phyloP scores from a whole-genome alignment of 2,113 vertebrate species.

The Pterophyllum scalare region DNA sequence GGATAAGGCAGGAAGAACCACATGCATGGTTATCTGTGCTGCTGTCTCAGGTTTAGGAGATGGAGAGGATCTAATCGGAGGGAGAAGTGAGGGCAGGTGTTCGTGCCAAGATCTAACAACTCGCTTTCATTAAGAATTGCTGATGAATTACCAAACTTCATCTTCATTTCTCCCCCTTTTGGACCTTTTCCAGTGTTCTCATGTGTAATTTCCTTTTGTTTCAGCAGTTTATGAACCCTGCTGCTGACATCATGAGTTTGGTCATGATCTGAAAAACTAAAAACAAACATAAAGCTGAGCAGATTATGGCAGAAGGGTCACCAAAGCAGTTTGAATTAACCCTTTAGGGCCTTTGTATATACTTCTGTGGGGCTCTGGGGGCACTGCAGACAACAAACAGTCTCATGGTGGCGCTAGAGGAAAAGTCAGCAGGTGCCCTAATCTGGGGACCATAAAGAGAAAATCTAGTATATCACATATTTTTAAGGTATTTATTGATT shows the following conservation, averaged over 20 bases:
- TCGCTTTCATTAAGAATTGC: background rate
- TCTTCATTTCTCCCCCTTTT: background rate
- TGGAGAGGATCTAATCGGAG: background rate
- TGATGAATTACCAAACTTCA: background rate
- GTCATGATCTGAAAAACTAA: background rate
- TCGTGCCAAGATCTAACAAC: background rate
- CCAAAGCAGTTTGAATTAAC: background rate
- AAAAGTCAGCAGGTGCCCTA: background rate
- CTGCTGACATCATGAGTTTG: background rate
- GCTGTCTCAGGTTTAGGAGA: slow-evolving; percentile 33
- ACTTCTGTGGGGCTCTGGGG: background rate
- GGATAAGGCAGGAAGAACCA: slow-evolving; percentile 24
- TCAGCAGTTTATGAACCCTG: background rate
- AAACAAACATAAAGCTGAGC: background rate
- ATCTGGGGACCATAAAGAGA: background rate
- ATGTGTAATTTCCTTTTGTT: background rate
- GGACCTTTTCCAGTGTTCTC: background rate
- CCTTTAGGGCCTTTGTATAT: background rate
- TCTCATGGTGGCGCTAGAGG: background rate
- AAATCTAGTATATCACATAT: too few relatives aligned
- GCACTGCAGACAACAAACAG: background rate
- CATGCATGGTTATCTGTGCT: slow-evolving; percentile 20
- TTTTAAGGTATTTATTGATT: background rate
- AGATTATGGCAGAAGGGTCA: background rate
- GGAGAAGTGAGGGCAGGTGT: background rate